phyloP scores from a whole-genome alignment of 2,797 vertebrate genomes.

The Epinephelus malabaricus region DNA sequence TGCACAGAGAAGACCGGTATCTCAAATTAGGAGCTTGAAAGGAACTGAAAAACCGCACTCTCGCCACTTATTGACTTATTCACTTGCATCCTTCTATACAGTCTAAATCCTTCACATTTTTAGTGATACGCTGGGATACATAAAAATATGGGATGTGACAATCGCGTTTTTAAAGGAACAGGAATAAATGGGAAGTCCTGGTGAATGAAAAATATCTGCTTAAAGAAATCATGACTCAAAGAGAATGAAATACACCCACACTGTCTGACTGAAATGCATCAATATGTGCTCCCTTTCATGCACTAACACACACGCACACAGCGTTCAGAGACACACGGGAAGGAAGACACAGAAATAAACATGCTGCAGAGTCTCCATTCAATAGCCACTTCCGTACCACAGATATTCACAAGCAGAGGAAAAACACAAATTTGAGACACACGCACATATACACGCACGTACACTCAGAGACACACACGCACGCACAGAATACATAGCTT shows the following conservation, averaged over 20 bases:
- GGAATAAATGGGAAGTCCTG: constrained; percentile 47
- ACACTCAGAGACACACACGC: constrained; percentile 40
- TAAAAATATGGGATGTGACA: constrained; percentile 45
- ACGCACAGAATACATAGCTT: constrained; percentile 79
- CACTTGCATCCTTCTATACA: constrained; percentile 48
- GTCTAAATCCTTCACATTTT: constrained; percentile 49
- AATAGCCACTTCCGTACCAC: constrained; percentile 61
- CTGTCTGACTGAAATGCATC: constrained; percentile 83
- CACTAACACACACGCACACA: constrained; percentile 62
- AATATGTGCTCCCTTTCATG: constrained; percentile 75
- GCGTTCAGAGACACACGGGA: constrained; percentile 62
- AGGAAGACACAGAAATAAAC: constrained; percentile 78
- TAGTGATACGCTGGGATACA: constrained; percentile 39
- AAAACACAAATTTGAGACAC: constrained; percentile 51
- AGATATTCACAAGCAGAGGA: constrained; percentile 64
- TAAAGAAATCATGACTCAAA: constrained; percentile 79
- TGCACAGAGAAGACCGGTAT: constrained; percentile 48
- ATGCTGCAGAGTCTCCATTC: constrained; percentile 79
- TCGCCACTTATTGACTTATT: constrained; percentile 53
- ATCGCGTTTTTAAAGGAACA: constrained; percentile 40
- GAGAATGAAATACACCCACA: constrained; percentile 83
- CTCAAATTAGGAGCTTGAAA: constrained; percentile 46
- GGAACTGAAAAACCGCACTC: constrained; percentile 44
- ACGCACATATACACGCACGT: constrained; percentile 37
- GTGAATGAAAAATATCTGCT: constrained; percentile 77